A percentile compares a stretch with the other conserved stretches of the same genome.
Conservation (phyloP, 2,113 vertebrate species). For the Gopherus flavomarginatus region DNA sequence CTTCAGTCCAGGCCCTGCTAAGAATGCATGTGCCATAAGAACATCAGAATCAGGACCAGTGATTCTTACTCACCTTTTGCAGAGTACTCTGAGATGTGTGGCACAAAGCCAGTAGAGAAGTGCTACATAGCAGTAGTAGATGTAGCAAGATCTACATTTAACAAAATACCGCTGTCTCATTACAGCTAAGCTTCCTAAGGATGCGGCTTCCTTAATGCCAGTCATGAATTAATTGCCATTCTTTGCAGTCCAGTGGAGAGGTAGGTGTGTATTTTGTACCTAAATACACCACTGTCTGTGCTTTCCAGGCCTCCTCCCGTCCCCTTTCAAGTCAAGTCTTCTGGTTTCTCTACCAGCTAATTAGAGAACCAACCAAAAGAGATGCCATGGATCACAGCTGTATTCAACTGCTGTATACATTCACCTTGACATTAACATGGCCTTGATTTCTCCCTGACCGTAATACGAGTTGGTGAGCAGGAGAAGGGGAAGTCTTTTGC, state of each 20-base stretch:
- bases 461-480: background rate
- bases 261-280: constrained; percentile 16
- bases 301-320: constrained; percentile 15
- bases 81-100: background rate
- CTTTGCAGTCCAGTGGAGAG: background rate
- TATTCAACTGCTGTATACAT: constrained; percentile 1
- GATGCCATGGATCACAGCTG: constrained; percentile 32
- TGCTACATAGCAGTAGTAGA: fast-evolving
- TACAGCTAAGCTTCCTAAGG: background rate
- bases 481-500: constrained; percentile 33
- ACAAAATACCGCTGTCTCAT: background rate
- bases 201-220: background rate
- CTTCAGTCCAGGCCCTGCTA: background rate
- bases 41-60: background rate
- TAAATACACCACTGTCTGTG: constrained; percentile 12
- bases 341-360: constrained; percentile 59
- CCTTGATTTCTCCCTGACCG: constrained; percentile 39
- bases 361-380: constrained; percentile 57
- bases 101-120: background rate
- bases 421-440: constrained; percentile 44
- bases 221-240: constrained; percentile 12
- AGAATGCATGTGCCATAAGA: background rate
- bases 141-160: background rate
- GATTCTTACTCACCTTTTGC: background rate
- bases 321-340: constrained; percentile 63